Base-by-base conservation (phyloP, 37 sponge, comb jelly and placozoan species). In the Haliclona indistincta region DNA sequence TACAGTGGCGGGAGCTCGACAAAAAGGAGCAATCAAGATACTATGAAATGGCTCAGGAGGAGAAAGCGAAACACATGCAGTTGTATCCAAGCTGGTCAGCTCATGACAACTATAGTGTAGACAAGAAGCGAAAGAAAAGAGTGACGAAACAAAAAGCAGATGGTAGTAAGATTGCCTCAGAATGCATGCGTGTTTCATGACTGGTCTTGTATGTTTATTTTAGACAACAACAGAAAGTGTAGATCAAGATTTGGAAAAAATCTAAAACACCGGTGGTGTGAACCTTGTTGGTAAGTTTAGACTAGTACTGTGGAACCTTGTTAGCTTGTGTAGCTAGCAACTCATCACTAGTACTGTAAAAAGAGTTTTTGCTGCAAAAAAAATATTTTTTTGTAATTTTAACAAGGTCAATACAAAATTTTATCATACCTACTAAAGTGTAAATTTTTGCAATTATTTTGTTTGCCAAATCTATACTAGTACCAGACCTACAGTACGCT, bases 1-100 rank as follows among this genome's bases (percentile, higher is more conserved):
- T 51, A 26, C 67, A 97, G 99, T 98, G 99, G 99, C 99, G 95
- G 62, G 80, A 87, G 0, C 64, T 98, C 70, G 93, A 89, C 61
- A 76, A 91, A 38, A 72, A 55, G 26, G 99, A 98, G 68, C 99
- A 98, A 67, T 91, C 88, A 38, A 89, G 87, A 83, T 98, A 95
- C 64, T 98, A 98, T 65, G 99, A 98, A 44, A 77, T 98, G 89
- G 99, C 99, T 1, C 39, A 94, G n/a, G 75, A 89, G 51, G 99
- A 98, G 81, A 73, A 96, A 39, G 89, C 91, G 10, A 81, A 76
- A 6, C 99, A 98, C 84, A 85, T 94, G 91, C 91, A 92, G 86
- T 79, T 95, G 88, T 98, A 95, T 68, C 99, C 99, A 0, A 88
- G 92, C 36, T 98, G 96, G 96, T 81, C 84, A 53, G 96, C 99